phyloP scores from a whole-genome alignment of 2,113 vertebrate genomes.

The Atlantisia rogersi region DNA sequence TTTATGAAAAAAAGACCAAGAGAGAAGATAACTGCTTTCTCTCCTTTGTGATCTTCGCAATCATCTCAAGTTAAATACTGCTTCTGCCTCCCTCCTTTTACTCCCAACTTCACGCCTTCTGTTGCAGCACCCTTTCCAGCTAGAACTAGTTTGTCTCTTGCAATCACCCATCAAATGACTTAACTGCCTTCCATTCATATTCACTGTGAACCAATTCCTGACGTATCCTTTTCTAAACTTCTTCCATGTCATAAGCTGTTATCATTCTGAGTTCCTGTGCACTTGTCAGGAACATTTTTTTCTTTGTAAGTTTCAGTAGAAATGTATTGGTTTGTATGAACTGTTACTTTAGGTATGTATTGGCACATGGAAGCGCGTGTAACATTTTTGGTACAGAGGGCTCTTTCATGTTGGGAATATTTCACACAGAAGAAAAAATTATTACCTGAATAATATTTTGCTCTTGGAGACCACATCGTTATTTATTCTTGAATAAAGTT shows the following conservation, averaged over 20 bases:
- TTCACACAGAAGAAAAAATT: background rate
- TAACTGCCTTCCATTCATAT: background rate
- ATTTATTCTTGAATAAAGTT: background rate
- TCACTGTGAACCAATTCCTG: background rate
- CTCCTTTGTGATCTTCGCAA: background rate
- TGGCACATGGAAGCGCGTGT: background rate
- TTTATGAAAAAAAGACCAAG: background rate
- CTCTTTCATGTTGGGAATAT: background rate
- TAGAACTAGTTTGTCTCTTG: background rate
- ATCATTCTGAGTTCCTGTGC: background rate
- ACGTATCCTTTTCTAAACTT: background rate
- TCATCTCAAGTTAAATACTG: background rate
- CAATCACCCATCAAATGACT: background rate
- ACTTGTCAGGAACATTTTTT: background rate
- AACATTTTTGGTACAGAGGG: background rate
- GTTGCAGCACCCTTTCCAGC: background rate
- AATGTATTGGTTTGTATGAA: background rate
- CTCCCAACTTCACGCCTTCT: background rate
- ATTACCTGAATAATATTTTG: background rate
- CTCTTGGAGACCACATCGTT: background rate
- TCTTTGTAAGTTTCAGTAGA: background rate
- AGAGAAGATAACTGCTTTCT: background rate
- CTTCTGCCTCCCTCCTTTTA: background rate
- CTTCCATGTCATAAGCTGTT: background rate
- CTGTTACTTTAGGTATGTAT: too few species aligned